Percentiles rank a stretch among this genome's conserved stretches.
Conservation (phyloP, 2,797 vertebrate genomes). For the Mormyrus hasselquistii region DNA sequence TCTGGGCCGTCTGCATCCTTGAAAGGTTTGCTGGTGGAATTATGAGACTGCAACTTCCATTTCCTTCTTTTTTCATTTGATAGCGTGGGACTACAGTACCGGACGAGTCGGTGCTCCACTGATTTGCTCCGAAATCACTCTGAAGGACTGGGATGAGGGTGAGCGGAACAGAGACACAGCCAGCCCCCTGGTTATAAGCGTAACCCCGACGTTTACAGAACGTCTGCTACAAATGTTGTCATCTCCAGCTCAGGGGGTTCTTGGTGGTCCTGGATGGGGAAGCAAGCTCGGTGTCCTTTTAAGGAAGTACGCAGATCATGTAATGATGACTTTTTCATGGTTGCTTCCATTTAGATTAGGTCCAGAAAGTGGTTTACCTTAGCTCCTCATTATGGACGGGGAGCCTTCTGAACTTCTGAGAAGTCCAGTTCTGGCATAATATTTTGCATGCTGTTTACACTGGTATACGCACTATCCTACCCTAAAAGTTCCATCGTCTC, state of each 20-base stretch:
- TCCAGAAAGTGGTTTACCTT: neutral
- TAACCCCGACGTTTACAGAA: neutral
- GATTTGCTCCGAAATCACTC: conserved; percentile 86
- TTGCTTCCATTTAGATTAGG: neutral
- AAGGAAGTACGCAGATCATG: conserved; percentile 1
- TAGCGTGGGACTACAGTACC: conserved; percentile 92
- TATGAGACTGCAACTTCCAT: neutral
- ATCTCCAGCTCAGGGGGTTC: neutral
- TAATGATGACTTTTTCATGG: neutral
- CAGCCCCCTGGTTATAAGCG: neutral
- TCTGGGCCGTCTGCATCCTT: neutral
- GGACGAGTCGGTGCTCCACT: conserved; percentile 90
- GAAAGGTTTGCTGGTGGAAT: neutral
- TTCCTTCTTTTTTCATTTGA: conserved; percentile 37
- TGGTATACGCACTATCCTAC: neutral
- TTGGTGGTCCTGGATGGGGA: neutral
- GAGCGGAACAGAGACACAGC: conserved; percentile 34
- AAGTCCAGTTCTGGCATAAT: neutral
- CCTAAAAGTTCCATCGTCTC: neutral
- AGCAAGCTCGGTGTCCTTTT: neutral
- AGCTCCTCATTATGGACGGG: neutral
- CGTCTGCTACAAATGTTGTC: neutral
- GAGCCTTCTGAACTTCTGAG: neutral
- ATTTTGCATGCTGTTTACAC: neutral
- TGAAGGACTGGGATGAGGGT: conserved; percentile 94